Evolutionary conservation across 92 coral and sea anemone species (phyloP), one percentile per base, ranked within the genome.

Genomic region (Epizoanthus scotinus): DNA sequence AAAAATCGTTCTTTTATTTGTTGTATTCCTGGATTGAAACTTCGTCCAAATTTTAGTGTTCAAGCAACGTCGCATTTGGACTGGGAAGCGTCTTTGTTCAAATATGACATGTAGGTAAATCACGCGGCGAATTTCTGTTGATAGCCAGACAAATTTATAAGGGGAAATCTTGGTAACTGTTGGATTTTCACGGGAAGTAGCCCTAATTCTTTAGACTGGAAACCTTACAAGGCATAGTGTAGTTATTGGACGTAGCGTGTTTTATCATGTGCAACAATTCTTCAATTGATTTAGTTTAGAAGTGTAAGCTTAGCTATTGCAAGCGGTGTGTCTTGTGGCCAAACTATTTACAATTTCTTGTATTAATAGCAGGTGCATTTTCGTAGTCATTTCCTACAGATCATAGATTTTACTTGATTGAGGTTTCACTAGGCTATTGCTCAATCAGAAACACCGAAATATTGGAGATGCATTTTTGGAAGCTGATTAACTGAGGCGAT

Each of bases 331-430:
- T 38, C 81, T 53, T 53, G 26, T 20, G 54, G 25, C 68, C 68
- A 59, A 75, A 75, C 68, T 59, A 22, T 73, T 73, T 73, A 72
- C 63, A 18, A 53, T 58, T 73, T 29, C 52, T 72, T 56, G 19
- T 34, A 34, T n/a, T n/a, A n/a, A n/a, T 34, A 59, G 68, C 81
- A 75, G 81, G 81, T 75, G 81, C 81, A 60, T 55, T 40, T 47
- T 73, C 15, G 50, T 54, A 57, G 79, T 6, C 58, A 21, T n/a
- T 28, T 57, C 67, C 52, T 44, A 58, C 68, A 75, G 12, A 36
- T 59, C 63, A 31, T 57, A 59, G 21, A 14, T 75, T 59, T 56
- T 10, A 0, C 68, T 21, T 59, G 66, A 22, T 56, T 68, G 52
- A 24, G 54, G 42, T 44, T 68, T 68, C 22, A 42, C 36, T 20